Conservation (phyloP, 2,888 invertebrate species). For the Lithodes maja region DNA sequence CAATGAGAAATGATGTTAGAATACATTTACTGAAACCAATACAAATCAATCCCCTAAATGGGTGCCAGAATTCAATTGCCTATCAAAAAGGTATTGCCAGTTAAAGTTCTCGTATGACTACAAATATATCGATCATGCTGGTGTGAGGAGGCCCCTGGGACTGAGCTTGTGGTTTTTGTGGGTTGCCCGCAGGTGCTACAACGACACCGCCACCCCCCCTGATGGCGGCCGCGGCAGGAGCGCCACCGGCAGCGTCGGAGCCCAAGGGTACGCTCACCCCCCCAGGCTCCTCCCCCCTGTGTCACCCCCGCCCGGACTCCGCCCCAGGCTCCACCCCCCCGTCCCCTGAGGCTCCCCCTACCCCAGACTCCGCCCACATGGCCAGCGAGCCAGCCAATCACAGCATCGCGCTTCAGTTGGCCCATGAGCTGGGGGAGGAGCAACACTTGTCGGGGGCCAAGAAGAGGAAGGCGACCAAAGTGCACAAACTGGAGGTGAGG, state of each 20-base stretch:
- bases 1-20: too few relatives aligned
- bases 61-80: too few relatives aligned
- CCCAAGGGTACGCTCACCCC: conserved; percentile 69
- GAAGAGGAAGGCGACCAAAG: conserved; percentile 66
- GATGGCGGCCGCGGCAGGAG: conserved; percentile 52
- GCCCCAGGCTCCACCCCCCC: conserved; percentile 59
- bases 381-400: conserved; percentile 61
- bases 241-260: conserved; percentile 58
- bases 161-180: neutral
- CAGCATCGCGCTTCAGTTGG: conserved; percentile 35
- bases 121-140: neutral
- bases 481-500: conserved; percentile 68
- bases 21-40: too few relatives aligned
- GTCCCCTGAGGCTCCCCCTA: conserved; percentile 62
- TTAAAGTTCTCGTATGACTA: too few relatives aligned
- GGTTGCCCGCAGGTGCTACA: conserved; percentile 41
- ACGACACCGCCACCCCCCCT: neutral
- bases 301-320: neutral
- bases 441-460: conserved; percentile 60
- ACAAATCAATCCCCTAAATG: too few relatives aligned
- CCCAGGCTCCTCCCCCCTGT: conserved; percentile 51
- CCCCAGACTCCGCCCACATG: conserved; percentile 69
- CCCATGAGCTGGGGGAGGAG: conserved; percentile 63
- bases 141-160: neutral
- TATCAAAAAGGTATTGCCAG: too few relatives aligned